phyloP scores from a whole-genome alignment of 1,140 invertebrate genomes.

The Polyergus mexicanus region DNA sequence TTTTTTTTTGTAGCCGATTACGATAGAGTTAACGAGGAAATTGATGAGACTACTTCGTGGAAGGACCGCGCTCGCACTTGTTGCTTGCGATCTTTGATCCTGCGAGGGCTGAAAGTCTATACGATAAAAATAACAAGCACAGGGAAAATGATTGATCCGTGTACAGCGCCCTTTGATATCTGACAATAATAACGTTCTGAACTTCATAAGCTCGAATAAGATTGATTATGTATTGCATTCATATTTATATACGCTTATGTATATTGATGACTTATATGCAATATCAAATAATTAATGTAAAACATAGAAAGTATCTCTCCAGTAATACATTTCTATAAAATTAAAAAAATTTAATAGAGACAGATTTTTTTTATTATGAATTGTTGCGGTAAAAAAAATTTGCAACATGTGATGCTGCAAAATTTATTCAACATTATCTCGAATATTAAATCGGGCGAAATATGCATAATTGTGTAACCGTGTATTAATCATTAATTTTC shows the following conservation, averaged over 20 bases:
- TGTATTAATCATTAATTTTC: slow-evolving; percentile 3
- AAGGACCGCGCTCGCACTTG: slow-evolving; percentile 56
- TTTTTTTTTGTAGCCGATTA: slow-evolving; percentile 28
- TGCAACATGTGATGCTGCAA: not conserved
- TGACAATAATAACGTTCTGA: not conserved
- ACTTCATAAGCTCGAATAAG: not conserved
- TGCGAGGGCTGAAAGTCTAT: slow-evolving; percentile 23
- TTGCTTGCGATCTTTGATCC: slow-evolving; percentile 51
- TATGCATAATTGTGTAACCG: not conserved
- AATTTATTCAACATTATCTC: not conserved
- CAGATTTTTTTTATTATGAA: too few relatives aligned
- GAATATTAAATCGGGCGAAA: not conserved
- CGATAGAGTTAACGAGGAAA: slow-evolving; percentile 60
- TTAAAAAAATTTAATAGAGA: too few relatives aligned
- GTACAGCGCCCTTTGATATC: slow-evolving; percentile 42
- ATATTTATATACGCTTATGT: not conserved
- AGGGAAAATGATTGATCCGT: slow-evolving; percentile 41
- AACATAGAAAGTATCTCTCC: not conserved
- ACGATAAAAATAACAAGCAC: slow-evolving; percentile 26
- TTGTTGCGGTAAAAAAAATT: not conserved
- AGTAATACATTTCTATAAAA: not conserved
- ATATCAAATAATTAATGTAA: not conserved
- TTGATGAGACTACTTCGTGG: slow-evolving; percentile 58
- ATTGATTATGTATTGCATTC: slow-evolving; percentile 3
- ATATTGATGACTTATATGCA: not conserved